Base-by-base conservation (phyloP, 2,113 vertebrate species). In the Ariopsis seemanni region DNA sequence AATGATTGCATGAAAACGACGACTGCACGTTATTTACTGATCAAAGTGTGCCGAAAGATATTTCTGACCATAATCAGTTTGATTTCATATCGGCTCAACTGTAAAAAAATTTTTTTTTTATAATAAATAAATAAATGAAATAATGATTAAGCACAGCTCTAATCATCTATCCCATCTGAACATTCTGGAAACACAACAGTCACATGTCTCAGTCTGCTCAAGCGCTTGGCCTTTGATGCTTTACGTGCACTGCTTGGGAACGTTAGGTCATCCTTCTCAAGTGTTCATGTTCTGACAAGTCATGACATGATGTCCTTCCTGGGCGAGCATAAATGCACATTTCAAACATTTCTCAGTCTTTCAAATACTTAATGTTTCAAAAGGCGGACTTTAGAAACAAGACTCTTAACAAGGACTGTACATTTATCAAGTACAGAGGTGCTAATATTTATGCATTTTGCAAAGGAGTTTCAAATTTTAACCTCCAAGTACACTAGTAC, bases 131-230 rank as follows among this genome's bases (percentile, higher is more conserved):
- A 42, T 42, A 42, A 42, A 42, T n/a, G n/a, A 42, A 42, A 42
- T 42, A 42, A 42, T 42, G 42, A 87, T 87, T 83, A 87, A n/a
- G 67, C 60, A 10, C 72, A 62, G 86, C 9, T 60, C 65, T 50
- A 82, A 82, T 85, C 52, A 25, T n/a, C 30, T 12, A 42, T 87
- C 79, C 67, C 78, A 60, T 74, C 79, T 78, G 86, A 67, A 30
- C 53, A 12, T 42, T 65, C 10, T 84, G 87, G 87, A 88, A 84
- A 2, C 71, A 88, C 87, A 84, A 88, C 86, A 88, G 82, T 83
- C 87, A 6, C 58, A 50, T 83, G 67, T 18, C 7, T 77, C 80
- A n/a, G 30, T 78, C 86, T 53, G 57, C 42, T 22, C 4, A 18
- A 87, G 17, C 55, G 8, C 18, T 52, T 18, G 2, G 67, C 3